These are phyloP conservation scores for Brachynemurus nebulosus DNA, from an alignment of 2,888 invertebrate species.

Conservation along the genomic window DNA sequence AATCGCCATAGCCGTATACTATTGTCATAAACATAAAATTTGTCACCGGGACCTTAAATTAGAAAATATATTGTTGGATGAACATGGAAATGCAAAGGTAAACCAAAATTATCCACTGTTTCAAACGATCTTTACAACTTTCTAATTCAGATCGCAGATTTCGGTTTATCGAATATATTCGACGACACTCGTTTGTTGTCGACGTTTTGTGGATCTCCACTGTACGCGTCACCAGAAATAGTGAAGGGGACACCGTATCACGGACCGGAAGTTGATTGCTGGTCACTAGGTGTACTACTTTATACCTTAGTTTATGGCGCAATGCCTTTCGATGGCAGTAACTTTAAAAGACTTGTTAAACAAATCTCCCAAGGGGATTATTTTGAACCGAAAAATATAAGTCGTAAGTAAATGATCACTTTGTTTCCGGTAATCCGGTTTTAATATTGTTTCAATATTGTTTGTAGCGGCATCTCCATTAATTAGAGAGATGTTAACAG, in stretches of 20 bases:
- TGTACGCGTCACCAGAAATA: constrained; percentile 96
- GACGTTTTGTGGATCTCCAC: constrained; percentile 92
- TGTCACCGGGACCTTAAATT: constrained; percentile 93
- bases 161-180: constrained; percentile 95
- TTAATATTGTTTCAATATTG: too few species aligned
- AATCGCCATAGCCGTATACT: constrained; percentile 91
- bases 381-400: constrained; percentile 89
- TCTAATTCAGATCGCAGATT: constrained; percentile 79
- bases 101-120: constrained; percentile 17
- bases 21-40: constrained; percentile 97
- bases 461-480: constrained; percentile 79
- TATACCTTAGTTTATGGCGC: constrained; percentile 98
- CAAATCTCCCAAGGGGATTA: constrained; percentile 97
- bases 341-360: constrained; percentile 90
- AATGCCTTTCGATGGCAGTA: constrained; percentile 98
- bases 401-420: constrained; percentile 47
- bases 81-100: constrained; percentile 89
- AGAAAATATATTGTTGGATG: constrained; percentile 88
- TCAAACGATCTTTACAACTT: constrained; percentile 7
- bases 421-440: too few species aligned
- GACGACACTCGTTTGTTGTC: constrained; percentile 72
- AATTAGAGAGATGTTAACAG: constrained; percentile 88
- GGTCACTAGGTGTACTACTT: constrained; percentile 92
- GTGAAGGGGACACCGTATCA: constrained; percentile 93
- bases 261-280: constrained; percentile 91